Conservation (phyloP, 2,888 invertebrate species). For the Scaptomyza tumidula region DNA sequence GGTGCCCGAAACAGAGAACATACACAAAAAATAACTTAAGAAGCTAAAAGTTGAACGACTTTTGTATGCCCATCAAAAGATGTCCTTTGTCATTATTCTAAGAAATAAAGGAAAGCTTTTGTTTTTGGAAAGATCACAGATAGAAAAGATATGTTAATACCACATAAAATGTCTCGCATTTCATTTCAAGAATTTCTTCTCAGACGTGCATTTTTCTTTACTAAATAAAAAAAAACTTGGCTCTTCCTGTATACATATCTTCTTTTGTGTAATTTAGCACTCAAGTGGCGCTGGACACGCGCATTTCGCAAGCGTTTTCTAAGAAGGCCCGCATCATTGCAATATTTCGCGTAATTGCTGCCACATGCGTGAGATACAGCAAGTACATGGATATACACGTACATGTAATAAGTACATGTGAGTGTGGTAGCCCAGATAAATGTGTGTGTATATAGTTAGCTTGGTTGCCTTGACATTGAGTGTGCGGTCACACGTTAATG, state of each 20-base stretch:
- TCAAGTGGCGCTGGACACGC: constrained; percentile 1
- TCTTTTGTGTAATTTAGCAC: not conserved
- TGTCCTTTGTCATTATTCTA: not conserved
- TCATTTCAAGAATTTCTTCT: not conserved
- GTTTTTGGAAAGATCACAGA: too few species aligned
- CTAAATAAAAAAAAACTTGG: not conserved
- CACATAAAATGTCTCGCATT: not conserved
- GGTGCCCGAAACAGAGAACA: constrained; percentile 8
- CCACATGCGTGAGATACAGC: constrained; percentile 1
- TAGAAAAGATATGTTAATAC: too few species aligned
- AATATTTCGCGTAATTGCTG: constrained; percentile 44
- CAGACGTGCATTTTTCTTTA: too few species aligned
- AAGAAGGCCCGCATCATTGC: constrained; percentile 23
- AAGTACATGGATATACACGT: not conserved
- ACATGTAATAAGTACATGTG: not conserved
- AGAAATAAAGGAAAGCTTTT: not conserved
- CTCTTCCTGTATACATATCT: not conserved
- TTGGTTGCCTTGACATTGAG: constrained; percentile 62
- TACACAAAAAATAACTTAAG: not conserved
- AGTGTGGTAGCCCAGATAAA: not conserved
- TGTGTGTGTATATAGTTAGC: constrained; percentile 21
- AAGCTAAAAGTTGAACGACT: not conserved
- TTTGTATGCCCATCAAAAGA: constrained; percentile 4
- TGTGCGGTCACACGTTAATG: constrained; percentile 65
- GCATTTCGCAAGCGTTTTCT: not conserved